Evolutionary conservation across 2,888 invertebrate genomes (phyloP).

Genomic region (Oligia strigilis): DNA sequence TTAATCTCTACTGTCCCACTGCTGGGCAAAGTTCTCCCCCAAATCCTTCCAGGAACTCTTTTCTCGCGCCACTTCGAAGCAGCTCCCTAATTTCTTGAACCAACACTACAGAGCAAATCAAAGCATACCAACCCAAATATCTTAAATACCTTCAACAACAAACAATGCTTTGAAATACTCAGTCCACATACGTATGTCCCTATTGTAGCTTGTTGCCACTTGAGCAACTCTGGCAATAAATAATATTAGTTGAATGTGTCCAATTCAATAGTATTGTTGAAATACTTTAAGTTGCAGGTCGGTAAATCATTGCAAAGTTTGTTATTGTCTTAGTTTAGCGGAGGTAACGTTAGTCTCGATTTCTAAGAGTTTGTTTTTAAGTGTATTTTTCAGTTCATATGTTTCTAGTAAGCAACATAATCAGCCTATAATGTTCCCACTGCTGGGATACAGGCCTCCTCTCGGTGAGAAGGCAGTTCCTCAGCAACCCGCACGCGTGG

Average conservation of each 20-base stretch:
- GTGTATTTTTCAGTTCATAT: not conserved
- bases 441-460: too few species aligned
- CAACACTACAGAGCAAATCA: not conserved
- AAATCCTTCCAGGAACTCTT: not conserved
- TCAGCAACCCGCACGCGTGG: too few species aligned
- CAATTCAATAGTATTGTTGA: conserved; percentile 75
- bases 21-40: not conserved
- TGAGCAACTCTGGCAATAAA: conserved; percentile 75
- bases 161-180: conserved; percentile 55
- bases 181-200: conserved; percentile 42
- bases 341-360: conserved; percentile 23
- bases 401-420: not conserved
- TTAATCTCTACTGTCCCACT: not conserved
- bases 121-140: conserved; percentile 20
- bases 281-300: conserved; percentile 66
- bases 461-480: too few species aligned
- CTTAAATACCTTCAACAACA: conserved; percentile 27
- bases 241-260: conserved; percentile 75
- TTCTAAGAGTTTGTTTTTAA: conserved; percentile 24
- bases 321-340: conserved; percentile 44
- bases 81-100: not conserved
- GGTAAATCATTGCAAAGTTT: conserved; percentile 60
- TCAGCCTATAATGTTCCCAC: too few species aligned
- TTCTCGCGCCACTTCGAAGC: not conserved
- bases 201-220: conserved; percentile 59